phyloP scores from a whole-genome alignment of 1,140 invertebrate species.

The Camponotus pennsylvanicus region DNA sequence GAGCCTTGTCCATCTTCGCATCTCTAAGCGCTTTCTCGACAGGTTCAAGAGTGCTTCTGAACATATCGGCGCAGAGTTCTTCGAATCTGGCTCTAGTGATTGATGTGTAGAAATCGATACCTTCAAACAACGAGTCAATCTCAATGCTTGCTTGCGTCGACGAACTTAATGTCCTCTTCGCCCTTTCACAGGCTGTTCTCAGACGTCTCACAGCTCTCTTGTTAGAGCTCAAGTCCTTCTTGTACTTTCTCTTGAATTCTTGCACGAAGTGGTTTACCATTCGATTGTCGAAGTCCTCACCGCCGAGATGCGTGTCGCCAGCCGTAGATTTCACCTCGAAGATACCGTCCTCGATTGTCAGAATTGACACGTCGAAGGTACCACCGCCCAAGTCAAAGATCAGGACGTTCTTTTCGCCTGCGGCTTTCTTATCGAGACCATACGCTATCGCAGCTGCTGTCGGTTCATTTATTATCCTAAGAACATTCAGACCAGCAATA shows the following conservation, averaged over 20 bases:
- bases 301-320: conserved; percentile 93
- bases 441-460: conserved; percentile 90
- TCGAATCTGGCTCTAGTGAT: conserved; percentile 91
- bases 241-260: conserved; percentile 91
- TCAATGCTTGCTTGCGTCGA: conserved; percentile 91
- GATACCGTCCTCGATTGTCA: conserved; percentile 91
- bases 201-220: conserved; percentile 90
- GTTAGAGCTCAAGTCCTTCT: conserved; percentile 88
- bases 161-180: conserved; percentile 92
- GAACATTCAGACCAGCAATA: conserved; percentile 89
- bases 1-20: conserved; percentile 90
- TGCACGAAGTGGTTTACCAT: conserved; percentile 91
- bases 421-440: conserved; percentile 88
- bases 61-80: conserved; percentile 90
- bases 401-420: conserved; percentile 82
- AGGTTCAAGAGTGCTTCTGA: conserved; percentile 88
- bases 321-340: conserved; percentile 90
- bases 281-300: conserved; percentile 93
- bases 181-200: conserved; percentile 93
- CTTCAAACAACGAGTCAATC: conserved; percentile 92
- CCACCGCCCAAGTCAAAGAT: conserved; percentile 88
- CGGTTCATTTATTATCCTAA: conserved; percentile 94
- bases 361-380: conserved; percentile 88
- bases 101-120: conserved; percentile 91
- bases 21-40: conserved; percentile 91